Base-by-base conservation (phyloP, 2,888 invertebrate genomes). In the Ophonus ardosiacus region DNA sequence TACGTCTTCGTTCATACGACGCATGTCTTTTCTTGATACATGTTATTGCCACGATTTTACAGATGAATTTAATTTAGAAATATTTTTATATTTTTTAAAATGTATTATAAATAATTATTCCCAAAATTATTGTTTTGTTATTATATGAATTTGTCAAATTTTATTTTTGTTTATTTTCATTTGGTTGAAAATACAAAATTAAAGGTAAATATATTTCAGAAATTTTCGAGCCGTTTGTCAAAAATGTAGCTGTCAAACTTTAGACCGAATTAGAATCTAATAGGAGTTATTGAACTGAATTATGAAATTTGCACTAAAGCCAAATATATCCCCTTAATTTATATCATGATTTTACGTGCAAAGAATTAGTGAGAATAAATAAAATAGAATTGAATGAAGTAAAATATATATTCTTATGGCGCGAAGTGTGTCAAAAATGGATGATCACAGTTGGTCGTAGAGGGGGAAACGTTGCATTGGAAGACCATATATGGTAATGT, bases 401-500 rank as follows among this genome's bases (percentile, higher is more conserved):
- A 82, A 74, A 82, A 83, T 76, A 83, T 83, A 83, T 61, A 78
- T 80, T 86, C 59, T 18, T 24, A 18, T 40, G 71, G 65, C 63
- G 71, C 78, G 87, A 89, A 88, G 88, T 89, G 86, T 89, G 89
- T 88, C 89, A 89, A 76, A 83, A 86, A 57, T 84, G 79, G 83
- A 86, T 86, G 87, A 87, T 87, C 81, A 56, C 83, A 82, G 86
- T 86, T 86, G 87, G 84, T 87, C 87, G 87, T 87, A 86, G 87
- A 83, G 87, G 89, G 89, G 92, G 91, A 89, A 93, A 92, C 93
- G 92, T 92, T 93, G 92, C 93, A 93, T 93, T 93, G 91, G 92
- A 93, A 93, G 94, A 93, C 95, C 95, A 94, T 95, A 95, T 95
- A 95, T 95, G 95, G 96, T 94, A 93, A 95, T 94, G 94, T 93